phyloP scores from a whole-genome alignment of 2,113 vertebrate species.

The Amia ocellicauda region DNA sequence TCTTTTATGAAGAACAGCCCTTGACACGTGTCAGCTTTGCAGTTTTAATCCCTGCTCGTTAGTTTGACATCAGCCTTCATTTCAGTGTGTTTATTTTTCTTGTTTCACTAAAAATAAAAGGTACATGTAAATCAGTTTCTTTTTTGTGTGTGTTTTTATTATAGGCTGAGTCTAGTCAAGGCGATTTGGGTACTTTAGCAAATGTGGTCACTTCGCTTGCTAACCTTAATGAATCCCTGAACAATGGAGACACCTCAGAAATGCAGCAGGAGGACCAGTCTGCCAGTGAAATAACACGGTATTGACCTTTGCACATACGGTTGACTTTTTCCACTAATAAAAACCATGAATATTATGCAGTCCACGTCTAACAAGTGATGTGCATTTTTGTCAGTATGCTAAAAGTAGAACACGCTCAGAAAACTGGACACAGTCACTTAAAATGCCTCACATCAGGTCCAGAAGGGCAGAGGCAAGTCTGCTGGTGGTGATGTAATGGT shows the following conservation, averaged over 20 bases:
- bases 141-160: conserved; percentile 33
- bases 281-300: conserved; percentile 93
- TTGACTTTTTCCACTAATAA: too few relatives aligned
- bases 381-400: too few relatives aligned
- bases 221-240: conserved; percentile 85
- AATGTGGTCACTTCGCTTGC: conserved; percentile 96
- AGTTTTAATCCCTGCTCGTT: background rate
- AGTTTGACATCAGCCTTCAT: background rate
- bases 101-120: too few relatives aligned
- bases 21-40: too few relatives aligned
- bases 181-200: conserved; percentile 90
- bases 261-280: conserved; percentile 84
- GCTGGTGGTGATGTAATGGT: conserved; percentile 1
- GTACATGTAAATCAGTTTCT: background rate
- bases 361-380: too few relatives aligned
- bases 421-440: too few relatives aligned
- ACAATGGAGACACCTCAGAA: conserved; percentile 84
- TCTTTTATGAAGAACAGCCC: too few relatives aligned
- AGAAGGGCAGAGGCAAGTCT: too few relatives aligned
- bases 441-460: too few relatives aligned
- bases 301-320: conserved; percentile 9
- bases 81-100: background rate
- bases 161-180: conserved; percentile 84
- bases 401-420: too few relatives aligned
- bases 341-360: too few relatives aligned